A percentile compares a stretch with the other conserved stretches of the same genome.
These are phyloP conservation scores for Pangasius mekongensis DNA, from an alignment of 2,797 vertebrate genomes.

Conservation along the genomic window DNA sequence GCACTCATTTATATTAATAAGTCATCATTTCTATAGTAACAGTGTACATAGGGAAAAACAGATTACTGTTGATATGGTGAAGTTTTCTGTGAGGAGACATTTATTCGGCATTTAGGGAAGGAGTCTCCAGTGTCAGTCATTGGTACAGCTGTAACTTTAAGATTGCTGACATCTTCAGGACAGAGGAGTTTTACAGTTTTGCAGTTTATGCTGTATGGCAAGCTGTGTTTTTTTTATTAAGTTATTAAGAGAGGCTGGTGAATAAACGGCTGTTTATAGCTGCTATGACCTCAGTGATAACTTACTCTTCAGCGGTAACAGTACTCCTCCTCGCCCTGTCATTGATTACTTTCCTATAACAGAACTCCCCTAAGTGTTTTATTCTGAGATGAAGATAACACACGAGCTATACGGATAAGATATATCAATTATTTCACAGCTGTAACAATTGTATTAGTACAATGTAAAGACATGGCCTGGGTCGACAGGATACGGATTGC, in stretches of 20 bases:
- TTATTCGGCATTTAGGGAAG: background rate
- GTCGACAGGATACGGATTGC: background rate
- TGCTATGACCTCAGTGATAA: background rate
- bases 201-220: no score
- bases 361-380: background rate
- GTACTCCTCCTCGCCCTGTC: background rate
- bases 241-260: background rate
- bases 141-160: background rate
- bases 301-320: background rate
- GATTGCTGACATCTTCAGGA: background rate
- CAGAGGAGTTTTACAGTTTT: no score
- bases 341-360: background rate
- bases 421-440: background rate
- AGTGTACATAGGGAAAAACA: background rate
- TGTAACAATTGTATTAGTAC: background rate
- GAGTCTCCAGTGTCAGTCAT: conserved; percentile 12
- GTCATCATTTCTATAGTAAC: background rate
- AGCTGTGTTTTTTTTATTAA: background rate
- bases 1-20: background rate
- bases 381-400: background rate
- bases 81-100: background rate
- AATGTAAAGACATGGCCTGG: background rate
- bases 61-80: background rate
- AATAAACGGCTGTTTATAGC: background rate
- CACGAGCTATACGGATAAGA: background rate